These are phyloP conservation scores for Microctonus hyperodae DNA, from an alignment of 2,888 invertebrate genomes.

Conservation along the genomic window DNA sequence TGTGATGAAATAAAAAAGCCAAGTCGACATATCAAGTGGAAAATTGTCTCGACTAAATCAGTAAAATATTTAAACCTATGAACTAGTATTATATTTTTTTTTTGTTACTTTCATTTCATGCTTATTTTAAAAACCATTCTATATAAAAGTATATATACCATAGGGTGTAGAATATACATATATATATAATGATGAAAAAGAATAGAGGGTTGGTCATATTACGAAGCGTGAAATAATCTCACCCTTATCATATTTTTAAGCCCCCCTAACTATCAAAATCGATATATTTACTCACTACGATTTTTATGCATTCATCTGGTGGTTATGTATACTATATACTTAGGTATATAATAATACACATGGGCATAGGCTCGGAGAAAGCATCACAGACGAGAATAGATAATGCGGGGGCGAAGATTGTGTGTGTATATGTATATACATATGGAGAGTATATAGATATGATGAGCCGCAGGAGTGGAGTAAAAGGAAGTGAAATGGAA, in stretches of 20 bases:
- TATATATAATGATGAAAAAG: no score
- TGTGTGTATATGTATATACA: not conserved
- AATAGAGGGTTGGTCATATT: no score
- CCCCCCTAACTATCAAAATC: conserved; percentile 10
- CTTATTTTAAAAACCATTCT: no score
- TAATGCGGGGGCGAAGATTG: not conserved
- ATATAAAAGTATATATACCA: no score
- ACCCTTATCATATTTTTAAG: conserved; percentile 11
- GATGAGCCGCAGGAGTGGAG: not conserved
- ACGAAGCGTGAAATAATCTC: conserved; percentile 21
- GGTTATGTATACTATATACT: not conserved
- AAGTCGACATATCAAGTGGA: conserved; percentile 3
- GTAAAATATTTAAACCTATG: not conserved
- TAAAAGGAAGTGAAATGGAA: conserved; percentile 11
- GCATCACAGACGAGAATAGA: not conserved
- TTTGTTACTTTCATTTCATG: not conserved
- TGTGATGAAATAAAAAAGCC: not conserved
- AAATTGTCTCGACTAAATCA: conserved; percentile 18
- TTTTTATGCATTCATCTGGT: not conserved
- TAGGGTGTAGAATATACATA: no score
- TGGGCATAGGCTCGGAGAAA: not conserved
- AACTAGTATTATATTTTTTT: not conserved
- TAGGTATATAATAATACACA: no score
- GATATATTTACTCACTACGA: not conserved
- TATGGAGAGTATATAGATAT: no score